These are phyloP conservation scores for Hylaeus anthracinus DNA, from an alignment of 1,140 invertebrate genomes.

Conservation along the genomic window DNA sequence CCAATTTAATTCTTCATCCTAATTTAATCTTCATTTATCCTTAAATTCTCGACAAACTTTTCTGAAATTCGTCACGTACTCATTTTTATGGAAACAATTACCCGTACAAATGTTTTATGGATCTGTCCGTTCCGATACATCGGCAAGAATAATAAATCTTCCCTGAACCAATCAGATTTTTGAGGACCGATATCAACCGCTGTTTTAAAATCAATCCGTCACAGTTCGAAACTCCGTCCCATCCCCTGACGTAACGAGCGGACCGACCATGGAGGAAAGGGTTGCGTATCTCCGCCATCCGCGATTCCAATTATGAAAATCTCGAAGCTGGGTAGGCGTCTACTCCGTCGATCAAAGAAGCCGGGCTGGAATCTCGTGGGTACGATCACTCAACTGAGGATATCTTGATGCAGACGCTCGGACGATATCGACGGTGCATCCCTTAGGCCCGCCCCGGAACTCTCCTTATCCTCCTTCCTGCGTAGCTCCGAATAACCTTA, in stretches of 20 bases:
- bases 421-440: slow-evolving; percentile 61
- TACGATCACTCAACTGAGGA: slow-evolving; percentile 65
- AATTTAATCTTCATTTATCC: too few relatives aligned
- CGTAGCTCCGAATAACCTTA: slow-evolving; percentile 75
- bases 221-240: background rate
- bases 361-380: slow-evolving; percentile 63
- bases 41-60: too few relatives aligned
- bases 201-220: background rate
- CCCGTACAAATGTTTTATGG: too few relatives aligned
- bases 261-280: background rate
- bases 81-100: too few relatives aligned
- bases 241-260: background rate
- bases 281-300: background rate
- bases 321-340: background rate
- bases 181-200: background rate
- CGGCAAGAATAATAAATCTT: too few relatives aligned
- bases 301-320: slow-evolving; percentile 38
- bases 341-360: slow-evolving; percentile 61
- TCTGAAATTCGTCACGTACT: too few relatives aligned
- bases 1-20: too few relatives aligned
- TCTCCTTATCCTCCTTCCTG: slow-evolving; percentile 50
- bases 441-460: slow-evolving; percentile 54
- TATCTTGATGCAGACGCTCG: slow-evolving; percentile 63
- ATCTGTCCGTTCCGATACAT: too few relatives aligned
- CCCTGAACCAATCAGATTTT: too few relatives aligned